phyloP scores from a whole-genome alignment of 1,140 invertebrate genomes.

The Magallana gigas region DNA sequence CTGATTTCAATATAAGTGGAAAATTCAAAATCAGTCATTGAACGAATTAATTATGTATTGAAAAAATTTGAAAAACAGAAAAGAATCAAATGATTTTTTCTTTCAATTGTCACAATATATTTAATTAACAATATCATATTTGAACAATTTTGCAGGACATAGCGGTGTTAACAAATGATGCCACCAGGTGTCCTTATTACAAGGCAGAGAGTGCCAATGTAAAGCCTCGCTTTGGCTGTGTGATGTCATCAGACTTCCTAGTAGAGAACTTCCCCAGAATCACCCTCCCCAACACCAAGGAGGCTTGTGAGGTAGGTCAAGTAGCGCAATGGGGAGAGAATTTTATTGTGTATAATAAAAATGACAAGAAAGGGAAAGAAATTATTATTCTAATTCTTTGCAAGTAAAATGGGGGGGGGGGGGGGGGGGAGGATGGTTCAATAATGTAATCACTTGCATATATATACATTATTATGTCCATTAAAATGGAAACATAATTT shows the following conservation, averaged over 20 bases:
- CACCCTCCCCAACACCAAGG: conserved; percentile 74
- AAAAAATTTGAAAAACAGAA: no score
- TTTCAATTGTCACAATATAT: no score
- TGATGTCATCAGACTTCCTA: conserved; percentile 63
- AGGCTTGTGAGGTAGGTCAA: conserved; percentile 74
- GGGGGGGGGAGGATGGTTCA: not conserved
- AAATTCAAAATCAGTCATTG: no score
- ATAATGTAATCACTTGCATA: no score
- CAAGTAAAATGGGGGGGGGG: not conserved
- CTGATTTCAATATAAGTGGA: no score
- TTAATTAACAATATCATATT: no score
- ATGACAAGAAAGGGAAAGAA: not conserved
- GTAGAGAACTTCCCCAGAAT: conserved; percentile 59
- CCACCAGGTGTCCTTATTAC: conserved; percentile 72
- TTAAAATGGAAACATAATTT: no score
- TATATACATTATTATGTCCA: no score
- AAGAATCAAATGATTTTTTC: no score
- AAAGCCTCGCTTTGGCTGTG: conserved; percentile 73
- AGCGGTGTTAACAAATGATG: conserved; percentile 77
- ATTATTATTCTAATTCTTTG: not conserved
- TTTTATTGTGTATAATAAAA: not conserved
- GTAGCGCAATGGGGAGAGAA: no score
- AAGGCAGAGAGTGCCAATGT: conserved; percentile 76
- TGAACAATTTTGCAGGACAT: conserved; percentile 71
- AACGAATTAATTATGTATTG: no score